These are phyloP conservation scores for Corythoichthys haematopterus DNA, from an alignment of 2,113 vertebrate genomes.

Conservation along the genomic window DNA sequence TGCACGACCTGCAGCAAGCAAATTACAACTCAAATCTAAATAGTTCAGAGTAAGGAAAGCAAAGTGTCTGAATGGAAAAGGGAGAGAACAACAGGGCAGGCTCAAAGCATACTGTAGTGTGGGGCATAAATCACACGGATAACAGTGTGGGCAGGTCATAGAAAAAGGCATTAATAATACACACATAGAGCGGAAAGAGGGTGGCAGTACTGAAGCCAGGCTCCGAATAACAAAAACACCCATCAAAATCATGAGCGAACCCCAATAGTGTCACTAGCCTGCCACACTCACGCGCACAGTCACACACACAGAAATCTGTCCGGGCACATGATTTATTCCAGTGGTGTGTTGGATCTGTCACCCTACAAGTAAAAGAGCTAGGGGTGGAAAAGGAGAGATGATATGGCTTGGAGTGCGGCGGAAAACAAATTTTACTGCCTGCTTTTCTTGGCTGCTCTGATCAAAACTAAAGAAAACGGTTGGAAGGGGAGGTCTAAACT, in stretches of 20 bases:
- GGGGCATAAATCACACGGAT: slow-evolving; percentile 66
- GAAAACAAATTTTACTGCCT: slow-evolving; percentile 58
- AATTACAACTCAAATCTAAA: background rate
- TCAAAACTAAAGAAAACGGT: slow-evolving; percentile 37
- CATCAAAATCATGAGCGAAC: slow-evolving; percentile 40
- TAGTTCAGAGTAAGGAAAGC: slow-evolving; percentile 24
- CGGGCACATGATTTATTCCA: slow-evolving; percentile 62
- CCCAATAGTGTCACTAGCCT: slow-evolving; percentile 28
- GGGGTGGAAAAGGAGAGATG: slow-evolving; percentile 32
- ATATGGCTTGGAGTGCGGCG: slow-evolving; percentile 35
- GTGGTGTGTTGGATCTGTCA: slow-evolving; percentile 45
- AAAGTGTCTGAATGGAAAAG: slow-evolving; percentile 39
- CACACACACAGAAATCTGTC: slow-evolving; percentile 16
- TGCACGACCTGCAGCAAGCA: background rate
- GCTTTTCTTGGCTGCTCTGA: slow-evolving; percentile 28
- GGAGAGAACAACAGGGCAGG: slow-evolving; percentile 30
- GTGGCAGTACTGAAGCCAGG: slow-evolving; percentile 45
- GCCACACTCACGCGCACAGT: slow-evolving; percentile 5
- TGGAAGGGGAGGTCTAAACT: background rate
- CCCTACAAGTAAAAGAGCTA: slow-evolving; percentile 61
- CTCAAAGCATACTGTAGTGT: slow-evolving; percentile 38
- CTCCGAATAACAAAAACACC: slow-evolving; percentile 45
- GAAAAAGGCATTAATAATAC: slow-evolving; percentile 65
- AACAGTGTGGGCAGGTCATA: slow-evolving; percentile 64
- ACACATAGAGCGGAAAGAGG: slow-evolving; percentile 40